phyloP scores from a whole-genome alignment of 2,113 vertebrate species.

The Puffinus mauretanicus region DNA sequence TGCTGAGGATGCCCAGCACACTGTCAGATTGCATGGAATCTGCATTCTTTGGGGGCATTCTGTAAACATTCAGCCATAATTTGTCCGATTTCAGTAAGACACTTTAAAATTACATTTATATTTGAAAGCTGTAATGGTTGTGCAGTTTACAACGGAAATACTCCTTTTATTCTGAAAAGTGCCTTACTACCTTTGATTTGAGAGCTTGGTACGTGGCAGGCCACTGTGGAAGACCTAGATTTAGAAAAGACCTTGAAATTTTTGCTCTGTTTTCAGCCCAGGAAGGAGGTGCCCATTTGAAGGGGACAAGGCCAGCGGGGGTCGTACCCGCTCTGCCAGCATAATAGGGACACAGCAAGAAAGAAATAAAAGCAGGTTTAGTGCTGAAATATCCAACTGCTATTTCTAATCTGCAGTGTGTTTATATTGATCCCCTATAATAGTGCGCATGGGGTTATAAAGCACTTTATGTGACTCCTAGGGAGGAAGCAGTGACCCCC shows the following conservation, averaged over 20 bases:
- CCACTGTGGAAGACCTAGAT: neutral
- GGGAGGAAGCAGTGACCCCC: neutral
- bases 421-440: neutral
- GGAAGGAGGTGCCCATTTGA: neutral
- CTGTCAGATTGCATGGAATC: neutral
- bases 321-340: neutral
- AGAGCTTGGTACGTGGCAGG: neutral
- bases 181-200: neutral
- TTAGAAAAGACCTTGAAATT: neutral
- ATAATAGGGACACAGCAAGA: neutral
- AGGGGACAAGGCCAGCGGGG: neutral
- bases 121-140: neutral
- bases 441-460: fast-evolving
- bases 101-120: neutral
- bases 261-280: neutral
- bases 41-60: neutral
- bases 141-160: neutral
- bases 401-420: neutral
- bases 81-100: neutral
- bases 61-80: neutral
- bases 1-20: neutral
- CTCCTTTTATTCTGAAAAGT: neutral
- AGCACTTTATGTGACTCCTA: neutral
- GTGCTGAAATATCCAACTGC: neutral
- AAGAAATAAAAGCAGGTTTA: neutral